A percentile compares a stretch with the other conserved stretches of the same genome.
Evolutionary conservation across 2,888 invertebrate species (phyloP).

Genomic region (Brenthis ino): DNA sequence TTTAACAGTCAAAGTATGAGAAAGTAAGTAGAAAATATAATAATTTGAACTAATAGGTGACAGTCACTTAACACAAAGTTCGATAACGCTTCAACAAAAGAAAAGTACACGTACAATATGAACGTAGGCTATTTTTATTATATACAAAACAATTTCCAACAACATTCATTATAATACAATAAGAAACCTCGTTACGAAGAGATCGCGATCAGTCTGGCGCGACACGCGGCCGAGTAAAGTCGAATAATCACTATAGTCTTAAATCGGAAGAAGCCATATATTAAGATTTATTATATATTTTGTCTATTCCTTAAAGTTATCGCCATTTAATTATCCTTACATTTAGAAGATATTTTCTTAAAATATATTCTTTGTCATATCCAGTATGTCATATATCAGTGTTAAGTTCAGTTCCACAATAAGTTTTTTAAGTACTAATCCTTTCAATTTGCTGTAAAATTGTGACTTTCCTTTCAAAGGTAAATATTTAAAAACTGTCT

Average conservation of each 20-base stretch:
- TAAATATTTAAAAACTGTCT: neutral
- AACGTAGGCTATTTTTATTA: conserved; percentile 59
- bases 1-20: conserved; percentile 54
- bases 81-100: conserved; percentile 57
- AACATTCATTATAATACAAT: conserved; percentile 51
- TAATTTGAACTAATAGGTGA: conserved; percentile 67
- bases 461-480: too few species aligned
- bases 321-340: conserved; percentile 3
- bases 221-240: conserved; percentile 23
- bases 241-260: conserved; percentile 31
- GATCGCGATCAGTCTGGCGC: conserved; percentile 65
- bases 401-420: neutral
- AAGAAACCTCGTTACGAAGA: conserved; percentile 52
- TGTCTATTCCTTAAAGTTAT: neutral
- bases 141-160: conserved; percentile 75
- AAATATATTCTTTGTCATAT: neutral
- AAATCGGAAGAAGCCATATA: conserved; percentile 28
- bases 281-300: neutral
- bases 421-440: neutral
- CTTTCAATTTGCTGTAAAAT: too few species aligned
- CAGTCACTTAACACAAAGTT: conserved; percentile 54
- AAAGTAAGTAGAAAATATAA: conserved; percentile 43
- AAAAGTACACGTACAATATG: conserved; percentile 45
- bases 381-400: conserved; percentile 6
- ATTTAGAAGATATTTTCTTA: conserved; percentile 11